Conservation (phyloP, 2,797 vertebrate species). For the Psittacula derbiana region DNA sequence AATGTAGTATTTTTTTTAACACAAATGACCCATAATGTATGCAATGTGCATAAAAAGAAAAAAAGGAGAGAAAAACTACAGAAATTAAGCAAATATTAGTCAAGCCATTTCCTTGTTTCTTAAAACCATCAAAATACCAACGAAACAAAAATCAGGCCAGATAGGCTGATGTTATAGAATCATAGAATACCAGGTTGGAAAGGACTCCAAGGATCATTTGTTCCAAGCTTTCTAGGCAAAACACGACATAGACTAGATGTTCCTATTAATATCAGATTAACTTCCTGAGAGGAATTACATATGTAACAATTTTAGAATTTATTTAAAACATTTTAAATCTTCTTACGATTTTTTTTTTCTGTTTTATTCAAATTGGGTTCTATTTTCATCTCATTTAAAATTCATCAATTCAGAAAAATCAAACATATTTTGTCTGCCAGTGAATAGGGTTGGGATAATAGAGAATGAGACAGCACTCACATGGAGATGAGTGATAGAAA, state of each 20-base stretch:
- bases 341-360: not conserved
- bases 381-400: conserved; percentile 7
- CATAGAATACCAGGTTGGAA: not conserved
- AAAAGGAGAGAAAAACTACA: not conserved
- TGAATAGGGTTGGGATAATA: conserved; percentile 23
- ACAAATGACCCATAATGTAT: not conserved
- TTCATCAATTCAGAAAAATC: conserved; percentile 27
- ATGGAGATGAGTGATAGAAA: not conserved
- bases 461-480: not conserved
- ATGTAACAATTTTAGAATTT: not conserved
- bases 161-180: not conserved
- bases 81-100: not conserved
- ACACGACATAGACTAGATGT: not conserved
- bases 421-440: conserved; percentile 34
- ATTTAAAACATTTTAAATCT: not conserved
- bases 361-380: not conserved
- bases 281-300: not conserved
- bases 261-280: not conserved
- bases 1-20: not conserved
- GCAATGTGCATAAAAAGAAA: not conserved
- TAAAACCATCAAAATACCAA: not conserved
- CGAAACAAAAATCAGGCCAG: not conserved
- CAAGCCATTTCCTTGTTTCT: not conserved
- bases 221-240: not conserved
- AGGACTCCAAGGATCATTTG: not conserved